phyloP scores from a whole-genome alignment of 1,140 invertebrate species.

The Drosophila fuyamai region DNA sequence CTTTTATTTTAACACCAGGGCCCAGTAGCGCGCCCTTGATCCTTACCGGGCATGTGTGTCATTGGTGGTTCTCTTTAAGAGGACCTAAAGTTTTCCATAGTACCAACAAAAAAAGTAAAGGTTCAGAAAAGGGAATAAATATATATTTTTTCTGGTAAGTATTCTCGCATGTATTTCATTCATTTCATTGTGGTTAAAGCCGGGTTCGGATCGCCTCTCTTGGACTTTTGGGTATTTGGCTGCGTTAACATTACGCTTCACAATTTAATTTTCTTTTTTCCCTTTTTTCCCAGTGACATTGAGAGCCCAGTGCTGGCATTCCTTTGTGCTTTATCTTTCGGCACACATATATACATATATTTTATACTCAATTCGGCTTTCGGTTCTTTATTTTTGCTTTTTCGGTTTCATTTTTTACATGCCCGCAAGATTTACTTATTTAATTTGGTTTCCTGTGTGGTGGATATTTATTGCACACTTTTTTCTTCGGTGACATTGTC shows the following conservation, averaged over 20 bases:
- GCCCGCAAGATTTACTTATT: constrained; percentile 69
- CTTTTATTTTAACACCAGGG: constrained; percentile 45
- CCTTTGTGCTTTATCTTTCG: constrained; percentile 60
- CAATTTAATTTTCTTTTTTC: constrained; percentile 57
- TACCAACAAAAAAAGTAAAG: constrained; percentile 1
- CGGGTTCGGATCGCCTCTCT: constrained; percentile 39
- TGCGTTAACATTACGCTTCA: constrained; percentile 64
- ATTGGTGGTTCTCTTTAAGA: constrained; percentile 34
- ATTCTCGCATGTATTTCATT: constrained; percentile 46
- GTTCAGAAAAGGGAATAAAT: constrained; percentile 16
- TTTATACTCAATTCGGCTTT: constrained; percentile 30
- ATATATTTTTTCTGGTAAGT: constrained; percentile 51
- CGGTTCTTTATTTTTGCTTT: constrained; percentile 32
- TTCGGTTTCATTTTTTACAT: constrained; percentile 30
- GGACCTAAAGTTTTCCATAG: constrained; percentile 23
- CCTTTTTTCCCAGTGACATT: constrained; percentile 42
- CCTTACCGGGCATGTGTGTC: constrained; percentile 23
- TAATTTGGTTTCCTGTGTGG: constrained; percentile 52
- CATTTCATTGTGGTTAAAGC: constrained; percentile 73
- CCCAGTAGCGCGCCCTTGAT: neutral
- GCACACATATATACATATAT: constrained; percentile 27
- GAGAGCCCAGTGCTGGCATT: constrained; percentile 44
- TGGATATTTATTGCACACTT: constrained; percentile 34
- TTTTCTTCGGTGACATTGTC: constrained; percentile 20
- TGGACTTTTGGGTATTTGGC: constrained; percentile 69